These are phyloP conservation scores for Spinibarbus caldwelli DNA, from an alignment of 2,797 vertebrate species.

Conservation along the genomic window DNA sequence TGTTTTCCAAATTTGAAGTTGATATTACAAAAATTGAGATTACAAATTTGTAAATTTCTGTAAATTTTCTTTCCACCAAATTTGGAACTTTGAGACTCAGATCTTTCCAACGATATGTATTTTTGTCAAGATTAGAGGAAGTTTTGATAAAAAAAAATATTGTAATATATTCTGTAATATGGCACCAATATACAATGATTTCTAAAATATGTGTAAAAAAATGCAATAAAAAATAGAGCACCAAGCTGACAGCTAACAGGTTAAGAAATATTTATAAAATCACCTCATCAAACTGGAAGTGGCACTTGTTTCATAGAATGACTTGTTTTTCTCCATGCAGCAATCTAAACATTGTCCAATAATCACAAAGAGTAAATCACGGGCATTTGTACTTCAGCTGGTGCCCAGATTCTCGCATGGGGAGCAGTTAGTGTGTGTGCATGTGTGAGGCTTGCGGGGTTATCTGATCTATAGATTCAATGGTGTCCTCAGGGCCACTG, in stretches of 20 bases:
- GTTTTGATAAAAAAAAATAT: too few species aligned
- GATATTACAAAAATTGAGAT: neutral
- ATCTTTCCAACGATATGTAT: too few species aligned
- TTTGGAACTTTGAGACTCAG: too few species aligned
- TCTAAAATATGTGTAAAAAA: neutral
- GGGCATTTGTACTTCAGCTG: conserved; percentile 45
- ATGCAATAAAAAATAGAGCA: too few species aligned
- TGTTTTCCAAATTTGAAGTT: neutral
- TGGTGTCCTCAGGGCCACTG: conserved; percentile 31
- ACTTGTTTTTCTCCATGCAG: conserved; percentile 37
- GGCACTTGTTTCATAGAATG: neutral
- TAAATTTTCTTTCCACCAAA: neutral
- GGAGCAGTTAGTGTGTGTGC: neutral
- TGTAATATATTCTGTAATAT: too few species aligned
- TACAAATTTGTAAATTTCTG: neutral
- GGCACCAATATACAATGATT: too few species aligned
- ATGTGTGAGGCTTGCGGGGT: conserved; percentile 35
- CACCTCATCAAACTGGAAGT: neutral
- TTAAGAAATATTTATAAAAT: neutral
- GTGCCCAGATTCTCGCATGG: conserved; percentile 45
- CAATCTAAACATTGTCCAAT: conserved; percentile 31
- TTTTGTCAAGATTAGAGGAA: too few species aligned
- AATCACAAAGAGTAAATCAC: conserved; percentile 18
- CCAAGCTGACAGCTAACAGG: too few species aligned
- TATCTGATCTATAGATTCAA: conserved; percentile 54